These are phyloP conservation scores for Armadillidium nasatum DNA, from an alignment of 1,140 invertebrate genomes.

Conservation along the genomic window DNA sequence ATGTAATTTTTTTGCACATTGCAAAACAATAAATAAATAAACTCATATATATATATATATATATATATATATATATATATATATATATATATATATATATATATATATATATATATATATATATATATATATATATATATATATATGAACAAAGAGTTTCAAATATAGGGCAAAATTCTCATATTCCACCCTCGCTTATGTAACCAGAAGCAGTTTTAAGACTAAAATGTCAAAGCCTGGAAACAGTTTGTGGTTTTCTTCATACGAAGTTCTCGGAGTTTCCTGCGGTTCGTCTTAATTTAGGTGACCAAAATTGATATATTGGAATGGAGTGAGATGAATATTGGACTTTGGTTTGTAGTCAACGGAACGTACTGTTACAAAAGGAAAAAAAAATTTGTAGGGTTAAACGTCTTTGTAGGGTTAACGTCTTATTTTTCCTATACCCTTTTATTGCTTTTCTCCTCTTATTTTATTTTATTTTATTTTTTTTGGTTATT, in stretches of 20 bases:
- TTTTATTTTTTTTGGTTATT: neutral
- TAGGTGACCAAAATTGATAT: neutral
- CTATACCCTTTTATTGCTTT: too few species aligned
- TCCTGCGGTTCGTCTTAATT: conserved; percentile 1
- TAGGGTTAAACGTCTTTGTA: too few species aligned
- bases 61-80: neutral
- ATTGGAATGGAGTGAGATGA: neutral
- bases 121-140: conserved; percentile 7
- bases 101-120: conserved; percentile 11
- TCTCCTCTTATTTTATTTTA: neutral
- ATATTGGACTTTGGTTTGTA: too few species aligned
- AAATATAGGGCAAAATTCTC: neutral
- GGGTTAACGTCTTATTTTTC: too few species aligned
- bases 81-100: neutral
- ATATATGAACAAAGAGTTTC: neutral
- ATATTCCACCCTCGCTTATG: neutral
- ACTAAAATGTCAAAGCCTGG: neutral
- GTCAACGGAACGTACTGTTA: too few species aligned
- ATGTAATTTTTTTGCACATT: too few species aligned
- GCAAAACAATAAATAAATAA: too few species aligned
- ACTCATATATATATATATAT: neutral
- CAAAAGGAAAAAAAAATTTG: too few species aligned
- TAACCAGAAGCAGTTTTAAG: neutral
- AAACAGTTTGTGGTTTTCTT: neutral
- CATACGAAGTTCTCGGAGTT: neutral